A percentile compares a stretch with the other conserved stretches of the same genome.
Conservation (phyloP, 2,113 vertebrate species). For the Mola mola region DNA sequence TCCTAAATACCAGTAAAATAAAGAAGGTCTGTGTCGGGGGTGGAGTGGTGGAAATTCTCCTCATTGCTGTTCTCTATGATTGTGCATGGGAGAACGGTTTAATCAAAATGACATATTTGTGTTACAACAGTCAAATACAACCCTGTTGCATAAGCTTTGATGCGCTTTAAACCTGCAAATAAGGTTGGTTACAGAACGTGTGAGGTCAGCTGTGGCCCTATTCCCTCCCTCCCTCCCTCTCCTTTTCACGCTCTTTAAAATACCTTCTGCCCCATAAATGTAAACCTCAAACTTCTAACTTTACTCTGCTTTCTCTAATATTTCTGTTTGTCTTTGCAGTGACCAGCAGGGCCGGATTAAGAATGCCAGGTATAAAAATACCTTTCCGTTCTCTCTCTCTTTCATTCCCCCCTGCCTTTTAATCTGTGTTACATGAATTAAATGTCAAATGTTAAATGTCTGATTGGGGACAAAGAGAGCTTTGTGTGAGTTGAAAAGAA, state of each 20-base stretch:
- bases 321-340: constrained; percentile 68
- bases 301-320: neutral
- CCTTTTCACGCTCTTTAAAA: neutral
- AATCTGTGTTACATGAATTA: constrained; percentile 23
- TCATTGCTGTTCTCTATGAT: neutral
- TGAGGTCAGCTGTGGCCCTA: neutral
- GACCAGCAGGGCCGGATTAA: constrained; percentile 97
- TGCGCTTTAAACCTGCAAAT: constrained; percentile 14
- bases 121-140: constrained; percentile 8
- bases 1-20: no score
- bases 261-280: rapidly evolving
- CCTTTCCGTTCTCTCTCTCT: neutral
- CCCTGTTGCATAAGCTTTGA: constrained; percentile 32
- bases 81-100: neutral
- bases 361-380: constrained; percentile 90
- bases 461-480: constrained; percentile 22
- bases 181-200: constrained; percentile 26
- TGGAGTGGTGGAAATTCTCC: neutral
- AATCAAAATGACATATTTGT: constrained; percentile 20
- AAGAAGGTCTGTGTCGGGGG: no score
- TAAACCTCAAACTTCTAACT: neutral
- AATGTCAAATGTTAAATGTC: constrained; percentile 36
- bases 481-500: constrained; percentile 26
- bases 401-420: neutral
- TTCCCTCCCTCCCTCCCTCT: neutral